Evolutionary conservation across 2,888 invertebrate species (phyloP).

Genomic region (Agonopterix heracliana): DNA sequence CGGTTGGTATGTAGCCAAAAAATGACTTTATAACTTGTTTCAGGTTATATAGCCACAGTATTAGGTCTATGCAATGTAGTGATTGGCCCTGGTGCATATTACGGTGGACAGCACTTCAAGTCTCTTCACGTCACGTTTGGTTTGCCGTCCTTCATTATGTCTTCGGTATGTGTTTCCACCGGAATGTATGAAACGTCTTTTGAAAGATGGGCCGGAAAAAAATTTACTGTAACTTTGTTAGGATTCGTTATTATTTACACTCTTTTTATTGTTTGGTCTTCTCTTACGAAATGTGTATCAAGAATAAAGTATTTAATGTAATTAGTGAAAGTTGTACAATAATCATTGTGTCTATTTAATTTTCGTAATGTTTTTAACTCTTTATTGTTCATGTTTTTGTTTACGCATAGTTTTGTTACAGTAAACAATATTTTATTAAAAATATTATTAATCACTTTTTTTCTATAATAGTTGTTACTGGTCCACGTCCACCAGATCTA

Average conservation of each 20-base stretch:
- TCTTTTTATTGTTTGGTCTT: conserved; percentile 21
- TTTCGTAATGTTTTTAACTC: too few relatives aligned
- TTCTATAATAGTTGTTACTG: too few relatives aligned
- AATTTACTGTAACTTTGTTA: conserved; percentile 22
- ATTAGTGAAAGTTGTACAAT: not conserved
- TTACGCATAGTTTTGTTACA: too few relatives aligned
- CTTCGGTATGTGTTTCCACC: conserved; percentile 31
- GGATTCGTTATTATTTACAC: conserved; percentile 34
- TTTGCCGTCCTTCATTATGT: conserved; percentile 32
- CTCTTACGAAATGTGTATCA: conserved; percentile 33
- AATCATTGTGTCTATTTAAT: too few relatives aligned
- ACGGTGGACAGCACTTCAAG: conserved; percentile 10
- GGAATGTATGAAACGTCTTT: conserved; percentile 27
- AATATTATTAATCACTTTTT: too few relatives aligned
- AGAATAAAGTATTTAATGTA: conserved; percentile 14
- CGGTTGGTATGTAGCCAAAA: too few relatives aligned
- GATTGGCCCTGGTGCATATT: conserved; percentile 22
- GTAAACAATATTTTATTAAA: too few relatives aligned
- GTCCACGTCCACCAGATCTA: too few relatives aligned
- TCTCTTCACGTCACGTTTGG: conserved; percentile 32
- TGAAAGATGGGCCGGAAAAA: conserved; percentile 22
- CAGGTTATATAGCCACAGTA: too few relatives aligned
- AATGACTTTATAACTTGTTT: too few relatives aligned
- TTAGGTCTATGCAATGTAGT: conserved; percentile 2
- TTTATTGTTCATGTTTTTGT: too few relatives aligned